Evolutionary conservation across 2,113 vertebrate species (phyloP), one percentile per base, ranked within the genome.

Genomic region (Xyliphius kryptos): DNA sequence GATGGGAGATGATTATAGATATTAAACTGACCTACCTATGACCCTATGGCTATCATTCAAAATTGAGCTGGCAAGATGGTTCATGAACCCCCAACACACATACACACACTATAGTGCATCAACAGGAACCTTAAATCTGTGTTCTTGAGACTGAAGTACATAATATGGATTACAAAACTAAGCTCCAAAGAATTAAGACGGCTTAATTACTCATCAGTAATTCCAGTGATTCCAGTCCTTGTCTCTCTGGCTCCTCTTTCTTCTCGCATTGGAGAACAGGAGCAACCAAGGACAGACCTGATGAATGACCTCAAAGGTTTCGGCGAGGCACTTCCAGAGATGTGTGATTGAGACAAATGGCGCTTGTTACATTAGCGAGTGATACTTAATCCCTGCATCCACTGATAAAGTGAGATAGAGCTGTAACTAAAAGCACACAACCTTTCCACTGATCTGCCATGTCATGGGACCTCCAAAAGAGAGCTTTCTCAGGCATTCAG

Each of bases 261-360:
- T 81, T 80, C 80, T 76, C 81, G 83, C 81, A 78, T 70, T 70
- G 63, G 50, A 46, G 56, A 62, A 1, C 4, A 49, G 43, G 79
- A 84, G 80, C 80, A 77, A 73, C 70, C 78, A 77, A 86, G 84
- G 81, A 84, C 76, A 77, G 75, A 77, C 76, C 82, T 83, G 82
- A 83, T 82, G 81, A 84, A 87, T 82, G 81, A 81, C 81, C 82
- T 82, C 80, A 77, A 80, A 76, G 80, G 79, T 76, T 68, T 81
- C 78, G 77, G 38, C 80, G 77, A 86, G 66, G 67, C 82, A 79
- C 80, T 83, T 80, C 78, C 77, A 83, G 78, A 80, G 83, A 85
- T 67, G 74, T 79, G 86, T 80, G 83, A 83, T 83, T 82, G 81
- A 84, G 83, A 86, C 83, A 85, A 86, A 86, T 80, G 83, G 83